phyloP scores from a whole-genome alignment of 23 tunicate species.

The Botrylloides violaceus region DNA sequence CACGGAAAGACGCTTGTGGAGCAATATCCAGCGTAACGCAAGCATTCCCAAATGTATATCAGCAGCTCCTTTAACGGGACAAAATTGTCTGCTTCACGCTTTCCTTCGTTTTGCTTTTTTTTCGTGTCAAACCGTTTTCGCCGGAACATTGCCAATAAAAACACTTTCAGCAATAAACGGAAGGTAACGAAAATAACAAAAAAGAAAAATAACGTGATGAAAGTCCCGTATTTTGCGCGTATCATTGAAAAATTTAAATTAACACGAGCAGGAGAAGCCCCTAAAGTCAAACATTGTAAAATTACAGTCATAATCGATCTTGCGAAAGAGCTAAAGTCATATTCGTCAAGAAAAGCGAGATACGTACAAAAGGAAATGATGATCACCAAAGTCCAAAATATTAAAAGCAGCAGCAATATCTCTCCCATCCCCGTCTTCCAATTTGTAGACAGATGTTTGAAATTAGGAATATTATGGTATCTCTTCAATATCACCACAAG shows the following conservation, averaged over 20 bases:
- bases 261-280: neutral
- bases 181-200: neutral
- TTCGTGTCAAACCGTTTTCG: neutral
- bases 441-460: neutral
- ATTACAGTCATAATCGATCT: constrained; percentile 1
- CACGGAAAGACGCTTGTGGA: neutral
- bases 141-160: constrained; percentile 4
- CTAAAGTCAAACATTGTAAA: neutral
- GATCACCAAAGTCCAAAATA: neutral
- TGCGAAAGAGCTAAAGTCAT: neutral
- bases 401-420: neutral
- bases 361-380: neutral
- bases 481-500: neutral
- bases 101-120: neutral
- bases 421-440: neutral
- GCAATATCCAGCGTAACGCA: neutral
- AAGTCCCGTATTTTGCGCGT: constrained; percentile 8
- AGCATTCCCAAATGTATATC: neutral
- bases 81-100: neutral
- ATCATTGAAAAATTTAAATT: neutral
- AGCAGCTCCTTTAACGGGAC: neutral
- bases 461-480: constrained; percentile 16
- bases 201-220: constrained; percentile 12
- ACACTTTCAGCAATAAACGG: constrained; percentile 9
- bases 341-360: constrained; percentile 4